phyloP scores from a whole-genome alignment of 1,140 invertebrate species.

The Nomia melanderi region DNA sequence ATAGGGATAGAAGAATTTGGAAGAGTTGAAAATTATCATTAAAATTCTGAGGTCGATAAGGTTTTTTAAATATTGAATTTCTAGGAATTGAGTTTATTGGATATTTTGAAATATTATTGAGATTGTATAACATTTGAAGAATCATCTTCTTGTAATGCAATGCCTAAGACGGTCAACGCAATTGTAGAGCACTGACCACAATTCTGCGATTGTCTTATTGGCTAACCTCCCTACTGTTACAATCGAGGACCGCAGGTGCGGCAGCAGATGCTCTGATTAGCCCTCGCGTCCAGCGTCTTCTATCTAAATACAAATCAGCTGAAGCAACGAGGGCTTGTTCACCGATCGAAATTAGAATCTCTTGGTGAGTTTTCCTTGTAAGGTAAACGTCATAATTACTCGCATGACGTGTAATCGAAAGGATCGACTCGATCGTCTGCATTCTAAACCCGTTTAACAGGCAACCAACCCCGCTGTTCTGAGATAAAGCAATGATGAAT shows the following conservation, averaged over 20 bases:
- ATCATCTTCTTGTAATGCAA: too few relatives aligned
- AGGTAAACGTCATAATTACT: slow-evolving; percentile 15
- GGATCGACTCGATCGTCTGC: not conserved
- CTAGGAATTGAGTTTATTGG: too few relatives aligned
- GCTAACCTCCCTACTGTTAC: too few relatives aligned
- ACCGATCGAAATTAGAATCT: slow-evolving; percentile 21
- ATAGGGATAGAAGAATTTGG: too few relatives aligned
- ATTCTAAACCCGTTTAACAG: not conserved
- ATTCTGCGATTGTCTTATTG: too few relatives aligned
- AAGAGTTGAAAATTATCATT: too few relatives aligned
- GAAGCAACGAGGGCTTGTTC: not conserved
- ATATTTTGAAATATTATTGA: too few relatives aligned
- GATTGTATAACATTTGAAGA: too few relatives aligned
- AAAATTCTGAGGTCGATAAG: too few relatives aligned
- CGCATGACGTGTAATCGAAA: not conserved
- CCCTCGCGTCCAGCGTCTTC: not conserved
- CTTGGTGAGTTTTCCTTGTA: not conserved
- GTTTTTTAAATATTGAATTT: too few relatives aligned
- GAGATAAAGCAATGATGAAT: not conserved
- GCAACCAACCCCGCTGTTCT: not conserved
- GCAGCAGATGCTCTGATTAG: not conserved
- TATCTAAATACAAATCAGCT: slow-evolving; percentile 18
- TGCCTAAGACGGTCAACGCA: too few relatives aligned
- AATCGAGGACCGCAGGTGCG: not conserved
- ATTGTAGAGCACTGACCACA: too few relatives aligned